Conservation (phyloP, 2,888 invertebrate genomes). For the Steinernema scapterisci region DNA sequence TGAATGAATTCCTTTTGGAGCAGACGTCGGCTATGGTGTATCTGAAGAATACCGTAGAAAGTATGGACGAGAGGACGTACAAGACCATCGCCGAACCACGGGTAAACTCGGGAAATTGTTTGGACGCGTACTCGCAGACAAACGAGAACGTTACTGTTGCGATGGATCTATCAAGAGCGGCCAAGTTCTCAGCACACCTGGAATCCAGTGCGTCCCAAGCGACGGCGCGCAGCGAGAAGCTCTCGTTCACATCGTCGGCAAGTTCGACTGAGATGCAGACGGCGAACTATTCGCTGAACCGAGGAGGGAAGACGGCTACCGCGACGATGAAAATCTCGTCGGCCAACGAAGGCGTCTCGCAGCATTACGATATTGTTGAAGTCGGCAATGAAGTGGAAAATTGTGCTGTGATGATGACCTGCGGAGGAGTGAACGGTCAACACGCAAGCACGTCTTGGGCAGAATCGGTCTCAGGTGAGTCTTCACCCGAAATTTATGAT, state of each 20-base stretch:
- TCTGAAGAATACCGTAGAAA: slow-evolving; percentile 5
- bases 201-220: background rate
- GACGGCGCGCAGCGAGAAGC: background rate
- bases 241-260: slow-evolving; percentile 6
- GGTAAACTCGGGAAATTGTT: background rate
- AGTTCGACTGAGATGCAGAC: background rate
- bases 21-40: slow-evolving; percentile 20
- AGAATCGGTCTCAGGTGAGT: slow-evolving; percentile 59
- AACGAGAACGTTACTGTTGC: background rate
- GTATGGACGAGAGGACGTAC: background rate
- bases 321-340: background rate
- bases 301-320: background rate
- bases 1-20: background rate
- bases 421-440: slow-evolving; percentile 53
- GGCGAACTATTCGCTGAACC: slow-evolving; percentile 10
- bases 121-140: slow-evolving; percentile 18
- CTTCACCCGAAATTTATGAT: slow-evolving; percentile 37
- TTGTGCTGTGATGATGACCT: slow-evolving; percentile 64
- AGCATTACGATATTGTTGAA: slow-evolving; percentile 15
- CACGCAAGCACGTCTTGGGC: slow-evolving; percentile 49
- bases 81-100: slow-evolving; percentile 9
- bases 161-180: background rate
- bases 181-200: background rate
- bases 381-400: slow-evolving; percentile 47
- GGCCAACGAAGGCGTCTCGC: background rate